Conservation (phyloP, 2,888 invertebrate species). For the Toxonevra muliebris region DNA sequence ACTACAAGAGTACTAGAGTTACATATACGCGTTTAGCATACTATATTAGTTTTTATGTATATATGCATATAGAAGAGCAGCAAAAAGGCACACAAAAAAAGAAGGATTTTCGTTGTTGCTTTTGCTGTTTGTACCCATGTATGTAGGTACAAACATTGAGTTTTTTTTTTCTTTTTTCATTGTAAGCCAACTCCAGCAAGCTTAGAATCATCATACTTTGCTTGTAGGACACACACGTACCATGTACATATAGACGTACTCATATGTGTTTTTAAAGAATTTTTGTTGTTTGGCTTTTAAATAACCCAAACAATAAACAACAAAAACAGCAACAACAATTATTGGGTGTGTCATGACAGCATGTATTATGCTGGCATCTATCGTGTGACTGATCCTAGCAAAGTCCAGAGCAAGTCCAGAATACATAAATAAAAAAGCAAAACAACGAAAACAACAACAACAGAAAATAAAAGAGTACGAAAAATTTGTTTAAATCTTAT, state of each 20-base stretch:
- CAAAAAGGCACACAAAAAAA: not conserved
- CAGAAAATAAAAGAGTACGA: too few species aligned
- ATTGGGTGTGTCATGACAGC: too few species aligned
- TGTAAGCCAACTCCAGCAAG: too few species aligned
- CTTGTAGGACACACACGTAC: too few species aligned
- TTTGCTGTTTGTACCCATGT: not conserved
- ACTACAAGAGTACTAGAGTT: not conserved
- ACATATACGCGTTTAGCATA: slow-evolving; percentile 8
- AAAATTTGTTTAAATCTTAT: too few species aligned
- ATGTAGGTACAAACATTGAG: not conserved
- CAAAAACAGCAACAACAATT: too few species aligned
- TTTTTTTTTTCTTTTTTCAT: not conserved
- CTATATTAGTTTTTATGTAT: not conserved
- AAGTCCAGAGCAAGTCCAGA: not conserved
- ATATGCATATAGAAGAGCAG: not conserved
- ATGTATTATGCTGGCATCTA: not conserved
- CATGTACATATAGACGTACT: too few species aligned
- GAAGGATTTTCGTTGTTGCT: not conserved
- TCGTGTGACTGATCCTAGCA: slow-evolving; percentile 1
- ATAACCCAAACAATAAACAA: too few species aligned
- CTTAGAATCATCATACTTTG: too few species aligned
- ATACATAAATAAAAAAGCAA: not conserved
- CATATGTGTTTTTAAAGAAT: too few species aligned
- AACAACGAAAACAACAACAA: not conserved
- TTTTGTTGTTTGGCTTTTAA: too few species aligned